These are phyloP conservation scores for Mylabris phalerata DNA, from an alignment of 1,140 invertebrate genomes.

Conservation along the genomic window DNA sequence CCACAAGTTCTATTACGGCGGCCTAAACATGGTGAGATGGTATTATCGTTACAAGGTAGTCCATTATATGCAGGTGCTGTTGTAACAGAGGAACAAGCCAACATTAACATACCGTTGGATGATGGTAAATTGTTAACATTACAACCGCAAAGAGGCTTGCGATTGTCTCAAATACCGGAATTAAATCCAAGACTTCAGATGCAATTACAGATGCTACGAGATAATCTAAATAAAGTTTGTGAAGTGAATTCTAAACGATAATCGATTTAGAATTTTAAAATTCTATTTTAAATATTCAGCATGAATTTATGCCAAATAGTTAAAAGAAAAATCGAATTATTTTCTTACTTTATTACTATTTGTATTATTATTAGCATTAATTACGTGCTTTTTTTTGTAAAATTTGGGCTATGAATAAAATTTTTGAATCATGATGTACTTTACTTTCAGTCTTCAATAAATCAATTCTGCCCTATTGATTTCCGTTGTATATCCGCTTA, in stretches of 20 bases:
- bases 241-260: not conserved
- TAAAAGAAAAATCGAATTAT: no score
- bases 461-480: no score
- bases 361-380: no score
- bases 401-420: no score
- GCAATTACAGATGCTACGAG: conserved; percentile 51
- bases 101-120: conserved; percentile 54
- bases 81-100: conserved; percentile 46
- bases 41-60: conserved; percentile 60
- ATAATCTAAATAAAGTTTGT: conserved; percentile 50
- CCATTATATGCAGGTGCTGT: conserved; percentile 51
- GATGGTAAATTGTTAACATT: conserved; percentile 57
- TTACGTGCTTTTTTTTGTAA: no score
- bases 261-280: not conserved
- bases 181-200: conserved; percentile 46
- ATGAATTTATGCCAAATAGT: no score
- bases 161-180: conserved; percentile 47
- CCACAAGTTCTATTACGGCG: conserved; percentile 53
- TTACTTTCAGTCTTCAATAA: no score
- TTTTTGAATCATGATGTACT: no score
- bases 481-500: no score
- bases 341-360: no score
- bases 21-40: conserved; percentile 57
- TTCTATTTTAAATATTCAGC: not conserved
- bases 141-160: conserved; percentile 49